phyloP scores from a whole-genome alignment of 2,113 vertebrate species.

The Spheniscus mendiculus region DNA sequence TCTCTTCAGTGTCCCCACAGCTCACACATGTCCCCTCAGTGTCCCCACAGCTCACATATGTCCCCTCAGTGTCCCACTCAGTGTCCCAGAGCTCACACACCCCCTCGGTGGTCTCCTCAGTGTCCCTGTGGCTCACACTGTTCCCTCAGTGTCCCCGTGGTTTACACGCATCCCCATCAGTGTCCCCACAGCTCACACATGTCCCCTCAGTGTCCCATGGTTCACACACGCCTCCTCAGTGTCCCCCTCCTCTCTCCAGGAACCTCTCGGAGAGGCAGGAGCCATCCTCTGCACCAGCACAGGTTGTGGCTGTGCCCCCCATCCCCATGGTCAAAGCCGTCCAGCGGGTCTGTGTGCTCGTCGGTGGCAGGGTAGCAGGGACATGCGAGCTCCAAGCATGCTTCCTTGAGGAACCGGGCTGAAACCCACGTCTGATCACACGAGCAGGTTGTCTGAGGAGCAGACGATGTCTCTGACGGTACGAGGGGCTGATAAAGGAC shows the following conservation, averaged over 20 bases:
- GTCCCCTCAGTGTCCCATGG: background rate
- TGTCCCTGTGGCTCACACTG: background rate
- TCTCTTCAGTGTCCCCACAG: background rate
- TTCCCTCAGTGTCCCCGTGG: no score
- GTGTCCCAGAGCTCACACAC: no score
- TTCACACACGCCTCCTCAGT: background rate
- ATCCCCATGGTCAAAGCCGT: fast-evolving
- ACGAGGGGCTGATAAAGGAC: background rate
- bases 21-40: no score
- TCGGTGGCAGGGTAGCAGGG: fast-evolving
- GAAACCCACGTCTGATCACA: background rate
- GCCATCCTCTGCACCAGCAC: background rate
- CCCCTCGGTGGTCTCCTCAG: no score
- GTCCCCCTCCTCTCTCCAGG: background rate
- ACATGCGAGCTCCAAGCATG: fast-evolving
- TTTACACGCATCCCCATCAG: background rate
- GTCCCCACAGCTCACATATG: fast-evolving
- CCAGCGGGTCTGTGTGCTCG: fast-evolving
- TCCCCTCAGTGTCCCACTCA: background rate
- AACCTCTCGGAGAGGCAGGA: background rate
- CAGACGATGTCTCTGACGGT: fast-evolving
- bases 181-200: background rate
- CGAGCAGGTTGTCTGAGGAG: fast-evolving
- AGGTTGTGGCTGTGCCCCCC: background rate
- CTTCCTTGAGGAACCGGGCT: background rate